Conservation (phyloP, 2,113 vertebrate genomes). For the Trematocara unimaculatum region DNA sequence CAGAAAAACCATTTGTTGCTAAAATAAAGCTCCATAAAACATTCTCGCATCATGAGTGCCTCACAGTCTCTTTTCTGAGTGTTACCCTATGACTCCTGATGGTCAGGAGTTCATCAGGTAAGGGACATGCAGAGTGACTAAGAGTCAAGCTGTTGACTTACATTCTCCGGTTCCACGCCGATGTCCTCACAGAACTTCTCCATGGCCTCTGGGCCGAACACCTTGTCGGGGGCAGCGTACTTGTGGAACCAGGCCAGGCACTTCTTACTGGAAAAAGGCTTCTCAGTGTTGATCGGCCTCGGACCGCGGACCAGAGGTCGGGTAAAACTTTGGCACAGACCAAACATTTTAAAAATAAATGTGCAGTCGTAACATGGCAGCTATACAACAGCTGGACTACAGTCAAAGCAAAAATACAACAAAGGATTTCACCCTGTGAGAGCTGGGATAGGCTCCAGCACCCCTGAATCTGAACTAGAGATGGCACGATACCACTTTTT, state of each 20-base stretch:
- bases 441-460: not conserved
- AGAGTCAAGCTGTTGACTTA: slow-evolving; percentile 54
- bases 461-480: not conserved
- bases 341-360: not conserved
- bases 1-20: not conserved
- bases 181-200: slow-evolving; percentile 98
- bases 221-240: slow-evolving; percentile 89
- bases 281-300: slow-evolving; percentile 80
- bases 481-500: too few species aligned
- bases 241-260: slow-evolving; percentile 96
- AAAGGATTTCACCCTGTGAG: not conserved
- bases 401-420: not conserved
- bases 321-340: slow-evolving; percentile 73
- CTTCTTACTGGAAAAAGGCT: slow-evolving; percentile 93
- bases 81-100: not conserved
- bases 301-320: slow-evolving; percentile 80
- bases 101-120: not conserved
- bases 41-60: not conserved
- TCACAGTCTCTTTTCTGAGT: not conserved
- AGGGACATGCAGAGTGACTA: not conserved
- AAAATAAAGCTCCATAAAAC: not conserved
- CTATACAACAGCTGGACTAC: not conserved
- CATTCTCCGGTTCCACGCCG: slow-evolving; percentile 95
- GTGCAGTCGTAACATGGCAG: not conserved
- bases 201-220: slow-evolving; percentile 95